Evolutionary conservation across 2,113 vertebrate species (phyloP).

Genomic region (Hippolais icterina): DNA sequence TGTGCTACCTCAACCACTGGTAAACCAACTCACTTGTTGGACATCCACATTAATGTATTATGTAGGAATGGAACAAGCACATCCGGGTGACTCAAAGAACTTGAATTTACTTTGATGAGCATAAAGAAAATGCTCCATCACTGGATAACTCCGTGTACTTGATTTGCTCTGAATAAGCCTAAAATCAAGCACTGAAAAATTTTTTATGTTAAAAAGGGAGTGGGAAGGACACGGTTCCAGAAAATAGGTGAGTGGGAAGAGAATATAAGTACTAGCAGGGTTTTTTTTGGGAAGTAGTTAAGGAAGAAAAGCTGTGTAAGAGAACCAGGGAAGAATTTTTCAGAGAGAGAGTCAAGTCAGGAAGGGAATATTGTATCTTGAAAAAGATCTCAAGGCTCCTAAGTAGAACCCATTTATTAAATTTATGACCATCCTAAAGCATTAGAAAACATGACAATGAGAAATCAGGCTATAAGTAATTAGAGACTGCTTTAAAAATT

Average conservation of each 20-base stretch:
- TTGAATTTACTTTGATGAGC: background rate
- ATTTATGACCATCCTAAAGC: background rate
- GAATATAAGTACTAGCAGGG: background rate
- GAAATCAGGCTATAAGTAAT: background rate
- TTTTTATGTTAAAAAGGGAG: background rate
- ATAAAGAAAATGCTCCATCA: background rate
- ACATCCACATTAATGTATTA: fast-evolving
- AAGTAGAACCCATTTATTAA: background rate
- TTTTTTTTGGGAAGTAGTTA: background rate
- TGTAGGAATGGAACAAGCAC: background rate
- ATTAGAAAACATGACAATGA: background rate
- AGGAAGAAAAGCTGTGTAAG: background rate
- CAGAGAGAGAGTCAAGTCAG: background rate
- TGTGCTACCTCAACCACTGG: background rate
- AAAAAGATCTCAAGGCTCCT: background rate
- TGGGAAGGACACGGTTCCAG: background rate
- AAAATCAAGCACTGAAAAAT: background rate
- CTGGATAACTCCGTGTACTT: background rate
- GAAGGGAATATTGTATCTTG: background rate
- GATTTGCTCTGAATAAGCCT: background rate
- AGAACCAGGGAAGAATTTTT: background rate
- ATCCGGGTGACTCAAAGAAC: background rate
- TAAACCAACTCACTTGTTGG: background rate
- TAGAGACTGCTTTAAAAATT: background rate
- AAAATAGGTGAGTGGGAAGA: background rate